Evolutionary conservation across 2,888 invertebrate genomes (phyloP), one percentile per base, ranked within the genome.

Genomic region (Blastobasis lacticolella): DNA sequence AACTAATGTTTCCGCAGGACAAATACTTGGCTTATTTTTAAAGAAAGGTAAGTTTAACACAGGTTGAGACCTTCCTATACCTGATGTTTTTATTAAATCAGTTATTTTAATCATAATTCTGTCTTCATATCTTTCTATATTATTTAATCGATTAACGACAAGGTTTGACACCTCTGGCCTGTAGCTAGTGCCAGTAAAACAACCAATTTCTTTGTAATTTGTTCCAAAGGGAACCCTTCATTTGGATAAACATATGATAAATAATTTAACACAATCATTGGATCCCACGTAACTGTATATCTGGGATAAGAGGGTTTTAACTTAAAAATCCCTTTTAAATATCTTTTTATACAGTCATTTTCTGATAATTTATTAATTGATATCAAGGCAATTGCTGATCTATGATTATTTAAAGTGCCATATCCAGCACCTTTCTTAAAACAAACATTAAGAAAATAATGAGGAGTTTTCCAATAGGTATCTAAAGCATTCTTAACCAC

Each of bases 311-410:
- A 7, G 0, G 57, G 58, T 45, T 46, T 53, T n/a, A 54, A 7
- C 41, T 46, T 58, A 46, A 50, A 56, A 9, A 52, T 38, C 0
- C 59, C 59, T 53, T 56, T 59, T 10, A 59, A 51, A 46, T 54
- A 57, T 23, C 59, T 23, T 52, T 54, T 57, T 8, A 59, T 8
- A 37, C 36, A 38, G 5, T 50, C 42, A 38, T 57, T 48, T 9
- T 37, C 2, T 5, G 52, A 46, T 1, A 56, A 37, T 37, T 49
- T 49, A 49, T 48, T 51, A n/a, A 8, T 37, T 9, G 50, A 53
- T 9, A 59, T 49, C 37, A 59, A 37, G 1, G 59, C 54, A 10
- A 59, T 41, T n/a, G 59, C 59, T 3, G 59, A 59, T 42, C 56
- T 36, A 40, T 54, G 53, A 45, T 38, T 54, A 40, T 58, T 57